Conservation (phyloP, 2,888 invertebrate genomes). For the Helobdella robusta region DNA sequence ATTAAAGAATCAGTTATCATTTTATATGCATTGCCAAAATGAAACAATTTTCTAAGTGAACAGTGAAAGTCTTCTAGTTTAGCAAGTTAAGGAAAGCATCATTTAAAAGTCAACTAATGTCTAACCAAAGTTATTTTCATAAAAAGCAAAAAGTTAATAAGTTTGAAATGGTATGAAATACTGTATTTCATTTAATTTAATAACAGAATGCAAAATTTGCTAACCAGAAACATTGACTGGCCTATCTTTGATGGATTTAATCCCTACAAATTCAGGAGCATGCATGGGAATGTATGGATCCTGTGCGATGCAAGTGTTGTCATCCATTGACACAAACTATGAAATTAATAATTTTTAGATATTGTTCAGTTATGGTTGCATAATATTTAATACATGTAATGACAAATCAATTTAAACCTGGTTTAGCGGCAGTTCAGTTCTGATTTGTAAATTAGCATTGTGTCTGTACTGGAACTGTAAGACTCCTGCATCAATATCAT, state of each 20-base stretch:
- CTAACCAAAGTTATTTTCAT: no score
- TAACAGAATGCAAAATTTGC: not conserved
- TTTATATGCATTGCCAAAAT: no score
- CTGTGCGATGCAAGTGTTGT: constrained; percentile 36
- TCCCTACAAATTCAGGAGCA: constrained; percentile 60
- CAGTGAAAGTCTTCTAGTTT: no score
- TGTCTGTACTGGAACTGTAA: constrained; percentile 58
- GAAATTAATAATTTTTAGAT: constrained; percentile 28
- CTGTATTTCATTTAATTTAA: not conserved
- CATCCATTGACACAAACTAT: constrained; percentile 48
- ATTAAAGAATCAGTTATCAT: no score
- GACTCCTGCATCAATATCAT: constrained; percentile 20
- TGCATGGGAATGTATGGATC: constrained; percentile 41
- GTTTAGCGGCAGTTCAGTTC: constrained; percentile 62
- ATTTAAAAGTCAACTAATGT: no score
- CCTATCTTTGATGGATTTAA: constrained; percentile 37
- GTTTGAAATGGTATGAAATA: no score
- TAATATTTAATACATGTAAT: not conserved
- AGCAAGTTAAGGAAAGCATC: no score
- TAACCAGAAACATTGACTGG: constrained; percentile 32
- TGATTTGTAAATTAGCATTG: constrained; percentile 61
- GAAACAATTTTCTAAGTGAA: no score
- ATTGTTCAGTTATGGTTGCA: not conserved
- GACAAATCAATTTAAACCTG: constrained; percentile 48
- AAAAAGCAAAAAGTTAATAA: no score